A percentile compares a stretch with the other conserved stretches of the same genome.
Conservation (phyloP, 2,888 invertebrate species). For the Hoplodrina ambigua region DNA sequence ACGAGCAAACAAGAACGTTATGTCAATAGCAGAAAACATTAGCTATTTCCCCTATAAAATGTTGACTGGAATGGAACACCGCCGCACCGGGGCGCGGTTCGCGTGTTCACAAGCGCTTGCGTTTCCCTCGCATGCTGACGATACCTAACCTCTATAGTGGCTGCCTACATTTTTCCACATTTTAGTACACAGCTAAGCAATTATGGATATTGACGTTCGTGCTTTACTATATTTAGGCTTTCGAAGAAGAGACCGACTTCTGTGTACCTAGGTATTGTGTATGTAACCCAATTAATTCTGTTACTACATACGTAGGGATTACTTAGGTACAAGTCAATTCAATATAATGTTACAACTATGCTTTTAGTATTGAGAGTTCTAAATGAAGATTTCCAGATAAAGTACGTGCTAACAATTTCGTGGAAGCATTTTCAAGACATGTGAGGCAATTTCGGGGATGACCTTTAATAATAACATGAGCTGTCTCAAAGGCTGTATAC, state of each 20-base stretch:
- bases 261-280: constrained; percentile 55
- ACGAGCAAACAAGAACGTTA: constrained; percentile 66
- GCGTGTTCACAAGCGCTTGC: constrained; percentile 75
- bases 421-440: constrained; percentile 28
- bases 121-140: constrained; percentile 72
- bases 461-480: constrained; percentile 24
- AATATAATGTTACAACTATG: not conserved
- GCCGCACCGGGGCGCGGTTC: constrained; percentile 72
- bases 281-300: constrained; percentile 59
- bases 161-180: constrained; percentile 74
- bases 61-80: constrained; percentile 59
- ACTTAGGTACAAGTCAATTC: constrained; percentile 11
- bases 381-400: constrained; percentile 37
- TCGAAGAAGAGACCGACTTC: constrained; percentile 63
- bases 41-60: constrained; percentile 73
- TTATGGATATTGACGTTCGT: constrained; percentile 76
- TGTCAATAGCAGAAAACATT: constrained; percentile 73
- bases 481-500: constrained; percentile 20
- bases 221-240: constrained; percentile 67
- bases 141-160: constrained; percentile 67
- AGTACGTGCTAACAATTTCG: constrained; percentile 16
- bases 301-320: constrained; percentile 17
- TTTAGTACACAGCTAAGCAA: constrained; percentile 74
- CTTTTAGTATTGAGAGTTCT: constrained; percentile 11
- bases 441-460: too few relatives aligned